Percentiles rank a stretch among this genome's conserved stretches.
These are phyloP conservation scores for Parus major DNA, from an alignment of 2,113 vertebrate species.

Conservation along the genomic window DNA sequence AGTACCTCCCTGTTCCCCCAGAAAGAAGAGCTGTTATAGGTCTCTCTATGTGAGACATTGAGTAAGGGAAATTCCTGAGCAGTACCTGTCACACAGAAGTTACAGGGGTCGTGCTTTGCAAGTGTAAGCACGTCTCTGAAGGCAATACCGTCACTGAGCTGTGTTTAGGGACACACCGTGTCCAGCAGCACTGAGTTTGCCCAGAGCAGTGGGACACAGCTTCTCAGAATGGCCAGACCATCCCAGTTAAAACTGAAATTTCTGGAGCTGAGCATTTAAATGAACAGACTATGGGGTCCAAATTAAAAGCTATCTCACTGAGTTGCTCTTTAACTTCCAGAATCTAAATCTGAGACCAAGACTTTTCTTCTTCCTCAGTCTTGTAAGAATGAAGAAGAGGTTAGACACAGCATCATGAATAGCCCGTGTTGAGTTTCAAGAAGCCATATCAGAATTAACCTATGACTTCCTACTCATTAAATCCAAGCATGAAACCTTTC, in stretches of 20 bases:
- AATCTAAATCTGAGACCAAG: background rate
- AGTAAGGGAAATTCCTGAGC: background rate
- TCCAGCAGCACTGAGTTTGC: background rate
- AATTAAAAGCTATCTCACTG: background rate
- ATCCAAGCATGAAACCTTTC: background rate
- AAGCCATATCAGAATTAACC: background rate
- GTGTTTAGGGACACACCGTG: fast-evolving
- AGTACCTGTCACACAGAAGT: background rate
- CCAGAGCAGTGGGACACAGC: background rate
- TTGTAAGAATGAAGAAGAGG: background rate
- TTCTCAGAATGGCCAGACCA: background rate
- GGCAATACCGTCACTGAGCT: fast-evolving
- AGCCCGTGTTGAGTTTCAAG: background rate
- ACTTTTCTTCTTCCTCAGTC: background rate
- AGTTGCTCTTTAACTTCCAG: background rate
- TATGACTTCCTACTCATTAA: background rate
- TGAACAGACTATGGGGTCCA: fast-evolving
- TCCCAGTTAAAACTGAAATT: background rate
- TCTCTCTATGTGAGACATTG: fast-evolving
- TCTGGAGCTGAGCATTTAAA: background rate
- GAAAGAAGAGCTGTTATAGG: background rate
- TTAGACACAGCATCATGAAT: background rate
- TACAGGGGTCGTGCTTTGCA: fast-evolving
- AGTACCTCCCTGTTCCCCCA: background rate
- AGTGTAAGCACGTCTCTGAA: background rate